Evolutionary conservation across 2,888 invertebrate genomes (phyloP).

Genomic region (Andrena camellia): DNA sequence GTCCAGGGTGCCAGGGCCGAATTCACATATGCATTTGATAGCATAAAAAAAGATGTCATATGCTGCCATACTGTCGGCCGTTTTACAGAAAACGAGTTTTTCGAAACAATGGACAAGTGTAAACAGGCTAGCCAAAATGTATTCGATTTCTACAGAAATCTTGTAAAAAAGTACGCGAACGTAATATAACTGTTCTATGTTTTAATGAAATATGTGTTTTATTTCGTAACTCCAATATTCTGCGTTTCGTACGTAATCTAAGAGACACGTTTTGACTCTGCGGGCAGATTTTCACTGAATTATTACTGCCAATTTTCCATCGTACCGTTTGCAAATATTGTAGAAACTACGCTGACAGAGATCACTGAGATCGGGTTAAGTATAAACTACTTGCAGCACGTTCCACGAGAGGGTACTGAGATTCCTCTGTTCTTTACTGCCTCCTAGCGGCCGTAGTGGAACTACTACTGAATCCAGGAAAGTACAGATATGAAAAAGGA

Average conservation of each 20-base stretch:
- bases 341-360: background rate
- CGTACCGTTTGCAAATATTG: background rate
- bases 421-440: conserved; percentile 13
- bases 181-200: conserved; percentile 62
- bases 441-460: background rate
- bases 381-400: background rate
- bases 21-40: conserved; percentile 92
- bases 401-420: conserved; percentile 6
- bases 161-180: conserved; percentile 87
- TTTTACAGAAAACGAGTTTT: conserved; percentile 89
- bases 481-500: too few species aligned
- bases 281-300: too few species aligned
- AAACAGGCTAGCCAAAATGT: conserved; percentile 89
- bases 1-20: conserved; percentile 87
- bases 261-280: too few species aligned
- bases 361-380: background rate
- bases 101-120: conserved; percentile 89
- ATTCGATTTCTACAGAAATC: conserved; percentile 91
- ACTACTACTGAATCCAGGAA: background rate
- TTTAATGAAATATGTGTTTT: conserved; percentile 15
- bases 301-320: background rate
- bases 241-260: background rate
- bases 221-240: background rate
- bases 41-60: conserved; percentile 87
- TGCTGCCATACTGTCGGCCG: conserved; percentile 90